phyloP scores from a whole-genome alignment of 2,113 vertebrate genomes.

The Eclectus roratus region DNA sequence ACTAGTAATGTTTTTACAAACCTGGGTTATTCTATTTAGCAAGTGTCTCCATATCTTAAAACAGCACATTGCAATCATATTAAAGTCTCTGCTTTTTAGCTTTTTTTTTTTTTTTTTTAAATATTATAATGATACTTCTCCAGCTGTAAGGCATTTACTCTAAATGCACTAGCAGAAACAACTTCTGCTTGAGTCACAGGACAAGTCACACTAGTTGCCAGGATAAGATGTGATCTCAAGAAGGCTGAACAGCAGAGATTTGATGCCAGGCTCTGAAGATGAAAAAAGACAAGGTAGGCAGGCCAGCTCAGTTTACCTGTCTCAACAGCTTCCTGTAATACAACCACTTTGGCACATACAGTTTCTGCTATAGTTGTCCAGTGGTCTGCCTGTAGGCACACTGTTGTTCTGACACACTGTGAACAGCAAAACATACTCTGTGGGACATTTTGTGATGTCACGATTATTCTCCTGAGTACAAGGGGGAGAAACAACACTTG shows the following conservation, averaged over 20 bases:
- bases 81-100: background rate
- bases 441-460: background rate
- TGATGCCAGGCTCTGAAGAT: background rate
- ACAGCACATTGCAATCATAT: background rate
- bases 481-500: background rate
- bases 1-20: background rate
- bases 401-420: background rate
- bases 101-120: background rate
- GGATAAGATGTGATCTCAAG: background rate
- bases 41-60: background rate
- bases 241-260: background rate
- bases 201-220: background rate
- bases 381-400: background rate
- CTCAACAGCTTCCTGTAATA: background rate
- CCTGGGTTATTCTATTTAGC: background rate
- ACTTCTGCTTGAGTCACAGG: background rate
- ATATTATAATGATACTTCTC: background rate
- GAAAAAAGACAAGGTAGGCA: background rate
- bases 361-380: background rate
- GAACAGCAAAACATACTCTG: background rate
- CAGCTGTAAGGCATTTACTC: background rate
- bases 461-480: background rate
- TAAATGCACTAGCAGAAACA: background rate
- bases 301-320: background rate
- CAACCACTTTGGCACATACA: background rate